Conservation (phyloP, 2,797 vertebrate genomes). For the Melanotaenia boesemani region DNA sequence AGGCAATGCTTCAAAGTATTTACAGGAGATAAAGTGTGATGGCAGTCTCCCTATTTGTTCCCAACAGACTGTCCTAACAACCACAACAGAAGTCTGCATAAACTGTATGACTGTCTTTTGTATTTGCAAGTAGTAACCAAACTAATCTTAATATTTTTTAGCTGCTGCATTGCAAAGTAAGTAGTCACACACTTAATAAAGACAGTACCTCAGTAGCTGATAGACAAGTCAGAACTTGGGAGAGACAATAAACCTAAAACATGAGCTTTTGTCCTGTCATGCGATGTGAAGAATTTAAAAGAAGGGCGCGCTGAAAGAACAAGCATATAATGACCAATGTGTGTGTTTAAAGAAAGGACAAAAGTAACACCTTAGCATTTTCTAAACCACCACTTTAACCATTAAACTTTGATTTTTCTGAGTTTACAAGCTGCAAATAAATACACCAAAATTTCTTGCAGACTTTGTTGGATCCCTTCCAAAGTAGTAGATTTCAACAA, state of each 20-base stretch:
- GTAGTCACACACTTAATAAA: constrained; percentile 22
- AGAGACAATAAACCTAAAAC: too few relatives aligned
- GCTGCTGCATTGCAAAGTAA: constrained; percentile 2
- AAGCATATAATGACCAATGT: too few relatives aligned
- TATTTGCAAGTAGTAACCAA: constrained; percentile 9
- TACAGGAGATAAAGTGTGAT: constrained; percentile 34
- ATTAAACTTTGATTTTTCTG: too few relatives aligned
- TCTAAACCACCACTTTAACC: background rate
- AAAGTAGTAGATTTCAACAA: background rate
- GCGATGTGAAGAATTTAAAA: too few relatives aligned
- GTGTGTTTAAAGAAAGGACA: background rate
- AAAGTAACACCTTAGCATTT: too few relatives aligned
- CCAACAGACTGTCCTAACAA: constrained; percentile 13
- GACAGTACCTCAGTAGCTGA: constrained; percentile 2
- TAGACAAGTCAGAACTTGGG: constrained; percentile 7
- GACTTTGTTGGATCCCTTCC: background rate
- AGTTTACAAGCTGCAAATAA: background rate
- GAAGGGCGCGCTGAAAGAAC: too few relatives aligned
- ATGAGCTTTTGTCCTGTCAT: too few relatives aligned
- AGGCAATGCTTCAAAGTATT: constrained; percentile 37
- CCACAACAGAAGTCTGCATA: background rate
- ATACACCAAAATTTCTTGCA: background rate
- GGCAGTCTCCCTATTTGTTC: constrained; percentile 21
- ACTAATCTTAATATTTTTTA: constrained; percentile 7
- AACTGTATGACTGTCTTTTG: constrained; percentile 18